A percentile compares a stretch with the other conserved stretches of the same genome.
Conservation (phyloP, 2,888 invertebrate genomes). For the Hydroisotoma schaefferi region DNA sequence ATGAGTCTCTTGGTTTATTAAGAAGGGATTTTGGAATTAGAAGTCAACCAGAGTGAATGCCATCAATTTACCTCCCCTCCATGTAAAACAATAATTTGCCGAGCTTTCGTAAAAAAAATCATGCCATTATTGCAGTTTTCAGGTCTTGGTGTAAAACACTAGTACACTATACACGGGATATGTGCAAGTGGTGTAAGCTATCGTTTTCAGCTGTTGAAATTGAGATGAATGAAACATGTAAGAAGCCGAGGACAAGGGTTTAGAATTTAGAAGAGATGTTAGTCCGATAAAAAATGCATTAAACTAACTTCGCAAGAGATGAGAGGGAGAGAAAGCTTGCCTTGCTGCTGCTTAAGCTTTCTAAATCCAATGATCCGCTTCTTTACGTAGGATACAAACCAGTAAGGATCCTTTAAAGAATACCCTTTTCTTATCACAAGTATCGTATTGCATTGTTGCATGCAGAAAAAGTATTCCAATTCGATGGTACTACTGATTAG, state of each 20-base stretch:
- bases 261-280: constrained; percentile 8
- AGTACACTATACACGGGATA: no score
- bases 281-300: constrained; percentile 22
- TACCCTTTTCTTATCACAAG: no score
- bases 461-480: no score
- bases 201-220: no score
- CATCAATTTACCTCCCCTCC: not conserved
- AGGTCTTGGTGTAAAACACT: no score
- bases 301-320: constrained; percentile 5
- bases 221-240: constrained; percentile 12
- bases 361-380: constrained; percentile 14
- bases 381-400: no score
- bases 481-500: no score
- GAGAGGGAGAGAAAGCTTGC: constrained; percentile 8
- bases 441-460: no score
- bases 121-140: no score
- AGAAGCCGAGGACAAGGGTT: not conserved
- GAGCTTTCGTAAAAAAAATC: not conserved
- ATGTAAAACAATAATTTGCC: no score
- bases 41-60: not conserved
- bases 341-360: constrained; percentile 13
- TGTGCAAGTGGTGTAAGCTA: no score
- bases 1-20: constrained; percentile 2
- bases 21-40: constrained; percentile 6
- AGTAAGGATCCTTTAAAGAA: no score